phyloP scores from a whole-genome alignment of 1,140 invertebrate genomes.

The Drosophila nigrodunni region DNA sequence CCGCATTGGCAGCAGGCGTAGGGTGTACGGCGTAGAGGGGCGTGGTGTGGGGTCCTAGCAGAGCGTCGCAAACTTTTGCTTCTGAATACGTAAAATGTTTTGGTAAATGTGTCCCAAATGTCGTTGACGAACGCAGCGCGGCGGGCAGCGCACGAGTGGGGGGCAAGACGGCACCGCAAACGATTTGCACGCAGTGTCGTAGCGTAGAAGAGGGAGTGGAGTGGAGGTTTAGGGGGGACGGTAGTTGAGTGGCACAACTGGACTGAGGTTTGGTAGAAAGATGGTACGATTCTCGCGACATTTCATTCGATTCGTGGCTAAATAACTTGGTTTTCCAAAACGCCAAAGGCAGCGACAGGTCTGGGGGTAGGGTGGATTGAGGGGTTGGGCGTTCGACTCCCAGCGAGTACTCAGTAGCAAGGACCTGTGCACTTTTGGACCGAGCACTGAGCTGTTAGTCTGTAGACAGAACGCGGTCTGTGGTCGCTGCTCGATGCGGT shows the following conservation, averaged over 20 bases:
- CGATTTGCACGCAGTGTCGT: constrained; percentile 40
- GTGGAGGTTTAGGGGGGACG: not conserved
- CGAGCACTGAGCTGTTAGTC: not conserved
- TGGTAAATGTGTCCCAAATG: constrained; percentile 82
- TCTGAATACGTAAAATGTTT: constrained; percentile 82
- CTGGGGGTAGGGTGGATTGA: too few relatives aligned
- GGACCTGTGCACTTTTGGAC: not conserved
- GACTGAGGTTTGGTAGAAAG: not conserved
- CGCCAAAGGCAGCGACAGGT: constrained; percentile 21
- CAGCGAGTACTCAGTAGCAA: too few relatives aligned
- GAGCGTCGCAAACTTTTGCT: constrained; percentile 62
- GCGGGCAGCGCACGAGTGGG: not conserved
- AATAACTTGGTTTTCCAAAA: constrained; percentile 74
- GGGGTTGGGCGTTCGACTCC: not conserved
- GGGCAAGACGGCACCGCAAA: constrained; percentile 17
- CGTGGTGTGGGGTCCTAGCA: not conserved
- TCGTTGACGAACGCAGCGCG: constrained; percentile 49
- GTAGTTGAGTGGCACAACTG: not conserved
- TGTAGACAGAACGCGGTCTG: constrained; percentile 29
- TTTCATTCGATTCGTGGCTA: constrained; percentile 79
- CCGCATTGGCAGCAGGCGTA: constrained; percentile 47
- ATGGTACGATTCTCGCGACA: constrained; percentile 58
- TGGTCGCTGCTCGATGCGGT: constrained; percentile 61
- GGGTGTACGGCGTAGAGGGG: not conserved
- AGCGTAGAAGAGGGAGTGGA: not conserved